Evolutionary conservation across 2,888 invertebrate species (phyloP).

Genomic region (Ophonus ardosiacus): DNA sequence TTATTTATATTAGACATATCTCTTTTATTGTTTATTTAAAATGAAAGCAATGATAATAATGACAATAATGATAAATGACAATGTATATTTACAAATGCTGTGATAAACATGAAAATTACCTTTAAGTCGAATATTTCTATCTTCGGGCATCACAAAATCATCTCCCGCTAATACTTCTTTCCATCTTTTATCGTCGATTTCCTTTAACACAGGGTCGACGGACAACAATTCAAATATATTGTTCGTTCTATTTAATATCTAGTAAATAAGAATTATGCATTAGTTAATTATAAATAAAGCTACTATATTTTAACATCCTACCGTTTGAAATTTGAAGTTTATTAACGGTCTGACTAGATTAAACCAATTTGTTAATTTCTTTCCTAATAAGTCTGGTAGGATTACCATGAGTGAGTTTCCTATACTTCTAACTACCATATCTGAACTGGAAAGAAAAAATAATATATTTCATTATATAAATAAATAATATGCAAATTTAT

Average conservation of each 20-base stretch:
- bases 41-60: no score
- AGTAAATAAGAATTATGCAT: conserved; percentile 23
- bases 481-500: not conserved
- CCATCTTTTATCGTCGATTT: conserved; percentile 77
- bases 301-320: conserved; percentile 82
- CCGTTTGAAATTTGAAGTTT: conserved; percentile 95
- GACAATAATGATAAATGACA: not conserved
- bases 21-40: no score
- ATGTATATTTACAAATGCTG: not conserved
- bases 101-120: conserved; percentile 75
- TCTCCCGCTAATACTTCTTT: conserved; percentile 80
- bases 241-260: conserved; percentile 97
- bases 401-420: conserved; percentile 95
- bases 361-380: conserved; percentile 94
- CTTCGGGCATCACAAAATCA: conserved; percentile 83
- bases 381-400: conserved; percentile 90
- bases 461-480: not conserved
- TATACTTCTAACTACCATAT: conserved; percentile 92
- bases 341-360: conserved; percentile 94
- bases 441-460: conserved; percentile 79
- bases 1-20: no score
- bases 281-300: not conserved
- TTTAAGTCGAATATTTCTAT: conserved; percentile 88
- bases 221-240: conserved; percentile 97
- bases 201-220: conserved; percentile 89